phyloP scores from a whole-genome alignment of 2,797 vertebrate species.

The Crenichthys baileyi region DNA sequence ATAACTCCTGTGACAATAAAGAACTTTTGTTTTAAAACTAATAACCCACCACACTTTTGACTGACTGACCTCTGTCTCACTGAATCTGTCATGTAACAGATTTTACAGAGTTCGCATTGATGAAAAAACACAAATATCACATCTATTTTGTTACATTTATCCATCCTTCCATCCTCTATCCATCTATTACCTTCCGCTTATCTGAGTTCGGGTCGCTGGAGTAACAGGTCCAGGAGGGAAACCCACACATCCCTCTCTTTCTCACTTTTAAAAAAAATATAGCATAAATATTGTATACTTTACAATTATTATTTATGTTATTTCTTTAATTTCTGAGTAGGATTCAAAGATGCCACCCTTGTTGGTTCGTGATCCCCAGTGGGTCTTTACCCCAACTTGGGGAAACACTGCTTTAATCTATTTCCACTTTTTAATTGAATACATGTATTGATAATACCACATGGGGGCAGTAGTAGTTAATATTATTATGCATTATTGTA shows the following conservation, averaged over 20 bases:
- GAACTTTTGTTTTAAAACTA: not conserved
- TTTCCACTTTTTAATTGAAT: not conserved
- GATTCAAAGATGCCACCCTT: not conserved
- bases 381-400: not conserved
- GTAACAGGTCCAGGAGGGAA: too few species aligned
- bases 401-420: not conserved
- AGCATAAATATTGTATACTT: not conserved
- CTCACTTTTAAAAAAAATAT: not conserved
- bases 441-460: constrained; percentile 24
- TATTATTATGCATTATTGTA: not conserved
- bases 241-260: not conserved
- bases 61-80: not conserved
- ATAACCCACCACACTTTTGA: not conserved
- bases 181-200: too few species aligned
- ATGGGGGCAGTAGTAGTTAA: constrained; percentile 37
- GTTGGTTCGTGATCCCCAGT: too few species aligned
- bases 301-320: not conserved
- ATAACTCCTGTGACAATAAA: not conserved
- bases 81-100: not conserved
- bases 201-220: too few species aligned
- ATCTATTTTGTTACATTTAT: too few species aligned
- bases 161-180: too few species aligned
- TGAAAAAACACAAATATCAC: too few species aligned
- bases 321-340: not conserved
- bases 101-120: not conserved